Base-by-base conservation (phyloP, 2,888 invertebrate species). In the Chelonus formosanus region DNA sequence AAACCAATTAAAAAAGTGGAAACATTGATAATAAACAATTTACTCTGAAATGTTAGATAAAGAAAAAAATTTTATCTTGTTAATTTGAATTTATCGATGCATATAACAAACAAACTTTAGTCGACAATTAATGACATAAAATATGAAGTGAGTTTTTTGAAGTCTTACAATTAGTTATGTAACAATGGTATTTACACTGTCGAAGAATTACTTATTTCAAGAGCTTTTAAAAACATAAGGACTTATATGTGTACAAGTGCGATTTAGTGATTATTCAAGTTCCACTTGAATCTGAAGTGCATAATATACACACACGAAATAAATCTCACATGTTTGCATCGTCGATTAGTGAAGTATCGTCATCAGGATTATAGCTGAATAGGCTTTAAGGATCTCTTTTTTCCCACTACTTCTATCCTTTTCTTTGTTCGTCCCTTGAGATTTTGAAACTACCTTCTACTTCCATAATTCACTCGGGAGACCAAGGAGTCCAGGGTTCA, bases 101-200 rank as follows among this genome's bases (percentile, higher is more conserved):
- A 40, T 40, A 40, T 3, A 40, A 4, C 0, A 5, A 40, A 4
- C 40, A 40, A 5, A 5, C 1, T 40, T 40, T 40, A 4, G 6
- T 4, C 40, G 6, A 5, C 40, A 40, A 40, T 40, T 40, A 40
- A 40, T 40, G 5, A 6, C 40, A 40, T 40, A 40, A 40, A 40
- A 40, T 40, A 40, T 40, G 4, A 40, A 40, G 40, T 6, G 6
- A 40, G 40, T 40, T 40, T 1, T 40, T 40, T 40, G 40, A 40
- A 40, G 40, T 40, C 40, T 40, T 40, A 20, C 20, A 20, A 20
- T 20, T 20, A 40, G 40, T 40, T 40, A 45, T 35, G 47, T 31
- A 60, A 65, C 65, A 65, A 65, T 53, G 65, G 47, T 60, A 60
- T 65, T 65, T 65, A 60, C 65, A 65, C 65, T 65, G 34, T 48